phyloP scores from a whole-genome alignment of 2,113 vertebrate genomes.

The Nothoprocta perdicaria region DNA sequence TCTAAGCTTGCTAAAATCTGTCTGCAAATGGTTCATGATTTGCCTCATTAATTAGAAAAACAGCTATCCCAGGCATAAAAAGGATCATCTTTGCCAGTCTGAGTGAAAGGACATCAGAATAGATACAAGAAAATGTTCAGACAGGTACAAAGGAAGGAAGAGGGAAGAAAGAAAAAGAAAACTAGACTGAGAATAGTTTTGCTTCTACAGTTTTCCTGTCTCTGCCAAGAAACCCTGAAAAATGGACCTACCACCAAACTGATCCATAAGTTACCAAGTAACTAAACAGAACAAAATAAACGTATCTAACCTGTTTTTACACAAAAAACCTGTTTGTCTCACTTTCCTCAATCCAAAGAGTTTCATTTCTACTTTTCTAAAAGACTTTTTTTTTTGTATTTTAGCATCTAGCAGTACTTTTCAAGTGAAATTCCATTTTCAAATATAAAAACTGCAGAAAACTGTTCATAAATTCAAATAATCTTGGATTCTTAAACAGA shows the following conservation, averaged over 20 bases:
- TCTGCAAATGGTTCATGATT: not conserved
- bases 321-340: not conserved
- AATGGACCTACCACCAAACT: not conserved
- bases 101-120: not conserved
- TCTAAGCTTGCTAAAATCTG: not conserved
- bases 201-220: not conserved
- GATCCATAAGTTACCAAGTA: not conserved
- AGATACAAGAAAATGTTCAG: not conserved
- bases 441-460: conserved; percentile 7
- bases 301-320: not conserved
- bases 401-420: not conserved
- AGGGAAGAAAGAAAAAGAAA: not conserved
- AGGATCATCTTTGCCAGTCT: not conserved
- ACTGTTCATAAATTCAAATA: not conserved
- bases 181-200: not conserved
- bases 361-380: not conserved
- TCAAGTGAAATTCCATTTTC: not conserved
- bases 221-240: not conserved
- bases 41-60: not conserved
- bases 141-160: not conserved
- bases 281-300: not conserved
- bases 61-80: not conserved
- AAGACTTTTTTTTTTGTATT: not conserved
- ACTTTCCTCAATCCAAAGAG: not conserved
- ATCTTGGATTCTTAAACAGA: not conserved